A percentile compares a stretch with the other conserved stretches of the same genome.
Conservation (phyloP, 2,113 vertebrate genomes). For the Cheirogaleus medius region DNA sequence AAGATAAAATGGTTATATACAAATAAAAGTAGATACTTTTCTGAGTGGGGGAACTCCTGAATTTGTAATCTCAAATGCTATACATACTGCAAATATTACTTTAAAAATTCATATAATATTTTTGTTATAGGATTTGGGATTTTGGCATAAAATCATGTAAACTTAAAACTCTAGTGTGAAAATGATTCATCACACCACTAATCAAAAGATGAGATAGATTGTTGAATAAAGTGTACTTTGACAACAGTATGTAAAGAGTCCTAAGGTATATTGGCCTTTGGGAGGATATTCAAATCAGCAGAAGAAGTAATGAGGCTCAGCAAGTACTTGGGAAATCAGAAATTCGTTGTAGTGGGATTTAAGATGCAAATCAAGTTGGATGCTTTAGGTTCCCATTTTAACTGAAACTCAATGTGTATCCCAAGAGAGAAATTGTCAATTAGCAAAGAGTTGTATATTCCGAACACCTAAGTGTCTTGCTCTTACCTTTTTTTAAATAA, state of each 20-base stretch:
- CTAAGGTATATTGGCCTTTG: background rate
- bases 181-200: background rate
- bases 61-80: background rate
- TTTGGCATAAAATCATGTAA: background rate
- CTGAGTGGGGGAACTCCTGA: background rate
- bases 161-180: background rate
- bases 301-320: background rate
- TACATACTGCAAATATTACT: background rate
- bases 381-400: slow-evolving; percentile 14
- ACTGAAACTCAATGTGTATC: slow-evolving; percentile 2
- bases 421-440: background rate
- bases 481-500: background rate
- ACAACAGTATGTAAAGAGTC: background rate
- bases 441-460: background rate
- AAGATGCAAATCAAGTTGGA: slow-evolving; percentile 41
- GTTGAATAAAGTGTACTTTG: background rate
- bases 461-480: background rate
- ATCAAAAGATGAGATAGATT: background rate
- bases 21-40: background rate
- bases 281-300: background rate
- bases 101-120: background rate
- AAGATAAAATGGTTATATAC: background rate
- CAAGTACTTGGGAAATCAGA: background rate
- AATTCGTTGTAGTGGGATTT: slow-evolving; percentile 2
- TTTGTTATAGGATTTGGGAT: background rate